A percentile compares a stretch with the other conserved stretches of the same genome.
Conservation (phyloP, 2,888 invertebrate genomes). For the Pristionchus arcanus region DNA sequence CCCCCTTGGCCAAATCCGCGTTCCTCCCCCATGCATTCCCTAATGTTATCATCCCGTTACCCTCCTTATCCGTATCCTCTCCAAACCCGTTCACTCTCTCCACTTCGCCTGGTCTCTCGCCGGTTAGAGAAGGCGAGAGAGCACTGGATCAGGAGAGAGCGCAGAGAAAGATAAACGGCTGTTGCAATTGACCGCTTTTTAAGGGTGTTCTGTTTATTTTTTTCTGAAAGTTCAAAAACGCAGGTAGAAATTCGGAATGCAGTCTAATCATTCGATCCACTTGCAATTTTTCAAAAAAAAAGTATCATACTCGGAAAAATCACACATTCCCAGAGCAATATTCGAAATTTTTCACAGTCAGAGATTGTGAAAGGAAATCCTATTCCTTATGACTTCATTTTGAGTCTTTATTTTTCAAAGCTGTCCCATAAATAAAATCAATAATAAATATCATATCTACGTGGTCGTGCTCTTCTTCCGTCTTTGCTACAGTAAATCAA, state of each 20-base stretch:
- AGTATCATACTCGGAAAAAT: no score
- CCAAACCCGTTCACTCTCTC: slow-evolving; percentile 10
- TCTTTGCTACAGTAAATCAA: neutral
- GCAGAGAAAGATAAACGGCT: neutral
- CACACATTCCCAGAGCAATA: no score
- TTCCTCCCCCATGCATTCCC: slow-evolving; percentile 9
- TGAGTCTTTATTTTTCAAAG: neutral
- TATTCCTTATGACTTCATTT: neutral
- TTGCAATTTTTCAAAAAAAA: no score
- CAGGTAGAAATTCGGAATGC: no score
- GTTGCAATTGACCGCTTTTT: slow-evolving; percentile 1
- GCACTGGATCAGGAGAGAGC: neutral
- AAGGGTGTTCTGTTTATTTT: neutral
- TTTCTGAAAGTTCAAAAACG: no score
- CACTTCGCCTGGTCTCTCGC: neutral
- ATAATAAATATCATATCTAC: no score
- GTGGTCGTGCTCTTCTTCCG: neutral
- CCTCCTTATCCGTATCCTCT: neutral
- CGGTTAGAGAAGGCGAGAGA: neutral
- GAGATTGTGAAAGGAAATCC: no score
- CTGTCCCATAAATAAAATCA: no score
- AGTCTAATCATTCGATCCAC: no score
- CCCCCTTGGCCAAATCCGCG: neutral
- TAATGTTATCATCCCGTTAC: slow-evolving; percentile 42
- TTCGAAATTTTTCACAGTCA: no score